Percentiles rank a stretch among this genome's conserved stretches.
Conservation (phyloP, 1,140 invertebrate species). For the Drosophila simulans region DNA sequence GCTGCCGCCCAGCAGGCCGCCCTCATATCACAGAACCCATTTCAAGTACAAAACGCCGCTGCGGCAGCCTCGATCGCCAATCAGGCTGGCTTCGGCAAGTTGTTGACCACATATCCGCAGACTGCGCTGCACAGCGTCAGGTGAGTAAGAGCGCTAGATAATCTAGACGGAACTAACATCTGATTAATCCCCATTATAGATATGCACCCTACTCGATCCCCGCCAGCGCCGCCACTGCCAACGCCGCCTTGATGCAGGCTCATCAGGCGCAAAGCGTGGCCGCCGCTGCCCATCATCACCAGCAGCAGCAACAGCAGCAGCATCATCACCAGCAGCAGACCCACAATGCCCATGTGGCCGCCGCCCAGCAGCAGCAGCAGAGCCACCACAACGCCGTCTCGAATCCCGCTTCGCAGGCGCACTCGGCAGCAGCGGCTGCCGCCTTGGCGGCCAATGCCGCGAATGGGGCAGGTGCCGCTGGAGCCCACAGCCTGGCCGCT, state of each 20-base stretch:
- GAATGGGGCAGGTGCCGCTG: slow-evolving; percentile 78
- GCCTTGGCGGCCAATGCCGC: slow-evolving; percentile 85
- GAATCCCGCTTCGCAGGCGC: slow-evolving; percentile 84
- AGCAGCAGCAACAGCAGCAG: slow-evolving; percentile 74
- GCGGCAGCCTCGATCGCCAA: slow-evolving; percentile 85
- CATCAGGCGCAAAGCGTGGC: slow-evolving; percentile 84
- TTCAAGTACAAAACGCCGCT: slow-evolving; percentile 85
- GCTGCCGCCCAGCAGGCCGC: slow-evolving; percentile 85
- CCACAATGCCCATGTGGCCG: slow-evolving; percentile 72
- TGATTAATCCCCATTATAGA: slow-evolving; percentile 24
- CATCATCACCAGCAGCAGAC: slow-evolving; percentile 70
- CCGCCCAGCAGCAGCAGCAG: slow-evolving; percentile 61
- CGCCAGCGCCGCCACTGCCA: slow-evolving; percentile 81
- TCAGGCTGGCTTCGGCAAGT: slow-evolving; percentile 89
- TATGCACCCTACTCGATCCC: slow-evolving; percentile 84
- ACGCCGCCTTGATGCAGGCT: slow-evolving; percentile 79
- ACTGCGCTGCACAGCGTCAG: slow-evolving; percentile 82
- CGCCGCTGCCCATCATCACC: slow-evolving; percentile 83
- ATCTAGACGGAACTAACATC: not conserved
- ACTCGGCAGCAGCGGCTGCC: slow-evolving; percentile 81
- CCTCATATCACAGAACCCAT: slow-evolving; percentile 83
- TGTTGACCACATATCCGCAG: slow-evolving; percentile 88
- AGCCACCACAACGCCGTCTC: slow-evolving; percentile 66
- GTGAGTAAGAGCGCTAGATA: slow-evolving; percentile 43
- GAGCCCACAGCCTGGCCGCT: slow-evolving; percentile 82